Percentiles rank a stretch among this genome's conserved stretches.
Conservation (phyloP, 92 coral and sea anemone genomes). For the Nematostella vectensis region DNA sequence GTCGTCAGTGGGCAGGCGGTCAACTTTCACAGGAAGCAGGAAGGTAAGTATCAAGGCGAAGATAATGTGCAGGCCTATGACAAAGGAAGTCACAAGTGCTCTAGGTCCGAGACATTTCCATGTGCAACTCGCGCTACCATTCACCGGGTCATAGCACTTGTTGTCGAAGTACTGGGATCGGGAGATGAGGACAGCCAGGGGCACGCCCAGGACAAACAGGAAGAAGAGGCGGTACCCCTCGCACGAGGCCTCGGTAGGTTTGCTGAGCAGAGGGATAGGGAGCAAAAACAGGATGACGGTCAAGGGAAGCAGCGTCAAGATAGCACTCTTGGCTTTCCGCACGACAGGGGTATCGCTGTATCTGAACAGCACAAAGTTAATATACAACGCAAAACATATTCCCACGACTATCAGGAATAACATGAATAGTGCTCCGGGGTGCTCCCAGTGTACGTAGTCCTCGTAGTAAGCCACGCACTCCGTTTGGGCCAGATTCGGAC, state of each 20-base stretch:
- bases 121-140: constrained; percentile 43
- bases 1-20: constrained; percentile 45
- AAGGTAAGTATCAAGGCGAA: constrained; percentile 42
- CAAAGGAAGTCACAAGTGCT: constrained; percentile 34
- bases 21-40: constrained; percentile 53
- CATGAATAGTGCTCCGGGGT: constrained; percentile 79
- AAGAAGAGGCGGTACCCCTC: constrained; percentile 86
- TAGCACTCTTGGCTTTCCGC: constrained; percentile 74
- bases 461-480: constrained; percentile 57
- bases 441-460: constrained; percentile 87
- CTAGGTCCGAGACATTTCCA: constrained; percentile 28
- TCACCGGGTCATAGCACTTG: constrained; percentile 58
- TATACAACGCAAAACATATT: constrained; percentile 67
- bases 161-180: constrained; percentile 57
- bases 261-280: constrained; percentile 77
- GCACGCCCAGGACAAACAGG: constrained; percentile 66
- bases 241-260: constrained; percentile 77
- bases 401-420: constrained; percentile 83
- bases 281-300: constrained; percentile 68
- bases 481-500: constrained; percentile 53
- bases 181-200: constrained; percentile 74
- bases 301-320: constrained; percentile 54
- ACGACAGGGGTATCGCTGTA: constrained; percentile 81
- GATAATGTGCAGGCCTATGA: constrained; percentile 52
- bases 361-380: constrained; percentile 58